These are phyloP conservation scores for Australoheros facetus DNA, from an alignment of 2,797 vertebrate species.

Conservation along the genomic window DNA sequence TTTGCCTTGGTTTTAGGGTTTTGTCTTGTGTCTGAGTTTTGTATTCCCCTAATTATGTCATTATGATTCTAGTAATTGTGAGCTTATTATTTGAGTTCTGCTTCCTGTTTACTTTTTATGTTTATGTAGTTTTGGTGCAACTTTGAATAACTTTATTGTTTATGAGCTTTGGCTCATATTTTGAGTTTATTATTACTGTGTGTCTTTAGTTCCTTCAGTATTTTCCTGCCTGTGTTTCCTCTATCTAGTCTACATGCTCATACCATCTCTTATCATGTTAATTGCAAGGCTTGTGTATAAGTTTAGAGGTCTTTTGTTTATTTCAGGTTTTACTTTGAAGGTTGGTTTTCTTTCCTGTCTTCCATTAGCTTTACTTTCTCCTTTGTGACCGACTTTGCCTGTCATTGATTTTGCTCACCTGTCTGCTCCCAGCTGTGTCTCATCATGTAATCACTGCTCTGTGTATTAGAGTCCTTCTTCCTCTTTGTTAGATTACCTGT, in stretches of 20 bases:
- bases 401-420: not conserved
- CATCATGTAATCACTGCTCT: not conserved
- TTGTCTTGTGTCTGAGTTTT: not conserved
- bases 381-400: not conserved
- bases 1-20: accelerated
- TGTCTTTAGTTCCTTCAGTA: not conserved
- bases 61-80: not conserved
- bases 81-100: not conserved
- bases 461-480: not conserved
- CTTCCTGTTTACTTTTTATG: not conserved
- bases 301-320: too few relatives aligned
- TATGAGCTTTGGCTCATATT: not conserved
- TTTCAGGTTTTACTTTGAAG: not conserved
- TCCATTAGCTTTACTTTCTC: not conserved
- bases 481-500: not conserved
- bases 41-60: not conserved
- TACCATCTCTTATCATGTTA: not conserved
- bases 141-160: not conserved
- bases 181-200: too few relatives aligned
- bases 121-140: not conserved
- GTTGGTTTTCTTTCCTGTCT: not conserved
- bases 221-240: not conserved
- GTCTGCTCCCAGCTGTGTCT: not conserved
- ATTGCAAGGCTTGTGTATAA: not conserved
- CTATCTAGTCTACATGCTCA: not conserved